These are phyloP conservation scores for Callithrix jacchus DNA, from an alignment of 2,113 vertebrate genomes.

Conservation along the genomic window DNA sequence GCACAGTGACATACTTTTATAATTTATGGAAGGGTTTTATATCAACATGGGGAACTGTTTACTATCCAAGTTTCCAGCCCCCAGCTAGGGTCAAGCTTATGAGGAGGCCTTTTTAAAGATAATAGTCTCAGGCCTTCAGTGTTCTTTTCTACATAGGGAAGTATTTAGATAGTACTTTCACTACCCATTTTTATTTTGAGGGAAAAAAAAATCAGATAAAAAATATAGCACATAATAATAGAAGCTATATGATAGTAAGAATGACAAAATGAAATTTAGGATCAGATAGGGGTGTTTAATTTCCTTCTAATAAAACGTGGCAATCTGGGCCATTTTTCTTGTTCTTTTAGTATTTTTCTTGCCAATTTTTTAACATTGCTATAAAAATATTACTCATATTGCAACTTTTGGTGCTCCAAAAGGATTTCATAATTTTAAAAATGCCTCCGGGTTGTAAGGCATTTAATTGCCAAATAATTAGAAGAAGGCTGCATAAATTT, in stretches of 20 bases:
- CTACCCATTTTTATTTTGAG: not conserved
- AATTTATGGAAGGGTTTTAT: not conserved
- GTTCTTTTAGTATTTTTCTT: not conserved
- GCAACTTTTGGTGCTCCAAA: not conserved
- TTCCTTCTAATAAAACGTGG: not conserved
- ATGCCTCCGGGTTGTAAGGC: conserved; percentile 4
- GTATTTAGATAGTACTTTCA: not conserved
- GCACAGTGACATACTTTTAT: not conserved
- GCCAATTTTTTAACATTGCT: conserved; percentile 10
- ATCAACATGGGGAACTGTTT: not conserved
- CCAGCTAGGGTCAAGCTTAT: not conserved
- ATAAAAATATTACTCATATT: conserved; percentile 30
- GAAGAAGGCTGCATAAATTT: conserved; percentile 23
- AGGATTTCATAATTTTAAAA: conserved; percentile 3
- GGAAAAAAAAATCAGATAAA: not conserved
- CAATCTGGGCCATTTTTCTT: not conserved
- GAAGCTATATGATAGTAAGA: not conserved
- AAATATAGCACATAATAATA: not conserved
- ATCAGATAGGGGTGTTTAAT: not conserved
- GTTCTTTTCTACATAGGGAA: not conserved
- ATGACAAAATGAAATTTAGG: conserved; percentile 8
- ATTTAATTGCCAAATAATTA: conserved; percentile 38
- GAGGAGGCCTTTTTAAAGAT: not conserved
- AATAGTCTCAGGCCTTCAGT: not conserved
- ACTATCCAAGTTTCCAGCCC: not conserved